These are phyloP conservation scores for Rhynchotus rufescens DNA, from an alignment of 2,797 vertebrate genomes.

Conservation along the genomic window DNA sequence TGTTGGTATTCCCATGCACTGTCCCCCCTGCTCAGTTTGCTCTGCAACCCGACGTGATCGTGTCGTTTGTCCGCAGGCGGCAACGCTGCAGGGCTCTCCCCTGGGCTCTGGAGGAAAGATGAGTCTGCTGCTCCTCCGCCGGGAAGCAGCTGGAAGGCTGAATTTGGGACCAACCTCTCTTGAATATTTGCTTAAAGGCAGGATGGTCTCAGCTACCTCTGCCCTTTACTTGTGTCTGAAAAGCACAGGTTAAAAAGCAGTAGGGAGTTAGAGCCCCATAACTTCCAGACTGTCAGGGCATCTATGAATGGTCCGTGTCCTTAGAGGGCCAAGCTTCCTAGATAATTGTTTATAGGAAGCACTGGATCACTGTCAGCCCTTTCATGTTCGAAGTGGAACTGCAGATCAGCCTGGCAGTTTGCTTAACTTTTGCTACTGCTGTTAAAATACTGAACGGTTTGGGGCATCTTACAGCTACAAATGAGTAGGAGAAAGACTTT, in stretches of 20 bases:
- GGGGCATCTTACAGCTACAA: neutral
- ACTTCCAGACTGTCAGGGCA: neutral
- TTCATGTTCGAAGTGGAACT: neutral
- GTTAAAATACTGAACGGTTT: neutral
- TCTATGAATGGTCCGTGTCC: neutral
- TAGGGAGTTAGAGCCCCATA: neutral
- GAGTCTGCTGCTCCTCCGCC: neutral
- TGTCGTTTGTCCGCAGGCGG: neutral
- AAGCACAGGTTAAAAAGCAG: neutral
- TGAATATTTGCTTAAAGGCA: fast-evolving
- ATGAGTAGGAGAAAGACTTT: neutral
- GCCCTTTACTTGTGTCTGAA: neutral
- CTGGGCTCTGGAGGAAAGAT: neutral
- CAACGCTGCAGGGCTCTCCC: conserved; percentile 40
- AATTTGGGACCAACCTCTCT: neutral
- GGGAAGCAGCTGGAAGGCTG: neutral
- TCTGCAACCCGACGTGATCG: neutral
- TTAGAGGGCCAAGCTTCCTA: neutral
- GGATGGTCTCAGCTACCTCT: neutral
- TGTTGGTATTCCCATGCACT: neutral
- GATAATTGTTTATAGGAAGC: neutral
- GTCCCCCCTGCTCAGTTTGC: neutral
- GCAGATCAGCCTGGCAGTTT: neutral
- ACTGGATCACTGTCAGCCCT: neutral
- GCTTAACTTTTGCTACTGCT: neutral